A percentile compares a stretch with the other conserved stretches of the same genome.
Evolutionary conservation across 2,113 vertebrate genomes (phyloP).

Genomic region (Odontesthes bonariensis): DNA sequence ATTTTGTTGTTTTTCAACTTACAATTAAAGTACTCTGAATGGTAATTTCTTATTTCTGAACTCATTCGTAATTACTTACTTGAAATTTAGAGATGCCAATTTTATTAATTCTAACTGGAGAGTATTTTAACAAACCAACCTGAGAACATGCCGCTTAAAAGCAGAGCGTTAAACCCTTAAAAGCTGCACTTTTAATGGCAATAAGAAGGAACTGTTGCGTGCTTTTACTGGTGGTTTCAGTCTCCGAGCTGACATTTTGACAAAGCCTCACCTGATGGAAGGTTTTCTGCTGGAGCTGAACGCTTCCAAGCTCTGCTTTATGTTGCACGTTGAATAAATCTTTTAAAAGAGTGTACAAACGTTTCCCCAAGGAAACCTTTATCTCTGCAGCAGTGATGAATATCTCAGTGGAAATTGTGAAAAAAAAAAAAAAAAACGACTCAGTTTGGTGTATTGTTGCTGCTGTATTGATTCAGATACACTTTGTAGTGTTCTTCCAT

Average conservation of each 20-base stretch:
- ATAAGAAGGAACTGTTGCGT: too few relatives aligned
- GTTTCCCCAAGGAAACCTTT: slow-evolving; percentile 4
- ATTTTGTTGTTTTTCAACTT: too few relatives aligned
- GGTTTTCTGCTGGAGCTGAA: not conserved
- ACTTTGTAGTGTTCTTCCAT: slow-evolving; percentile 2
- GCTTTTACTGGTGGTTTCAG: too few relatives aligned
- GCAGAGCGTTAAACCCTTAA: too few relatives aligned
- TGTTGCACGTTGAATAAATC: not conserved
- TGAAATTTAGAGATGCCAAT: not conserved
- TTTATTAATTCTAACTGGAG: not conserved
- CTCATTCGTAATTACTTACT: not conserved
- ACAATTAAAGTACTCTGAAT: not conserved
- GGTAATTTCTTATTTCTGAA: not conserved
- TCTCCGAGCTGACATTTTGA: too few relatives aligned
- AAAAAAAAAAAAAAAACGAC: not conserved
- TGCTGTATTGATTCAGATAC: slow-evolving; percentile 16
- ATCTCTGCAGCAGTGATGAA: not conserved
- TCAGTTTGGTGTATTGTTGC: slow-evolving; percentile 11
- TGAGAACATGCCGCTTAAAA: not conserved
- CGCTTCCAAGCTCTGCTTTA: not conserved
- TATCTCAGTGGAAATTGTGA: slow-evolving; percentile 11
- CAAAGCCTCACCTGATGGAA: not conserved
- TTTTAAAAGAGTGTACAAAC: not conserved
- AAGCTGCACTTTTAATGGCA: too few relatives aligned
- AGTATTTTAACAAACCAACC: not conserved